These are phyloP conservation scores for Camptogramma bilineatum DNA, from an alignment of 2,888 invertebrate genomes.

Conservation along the genomic window DNA sequence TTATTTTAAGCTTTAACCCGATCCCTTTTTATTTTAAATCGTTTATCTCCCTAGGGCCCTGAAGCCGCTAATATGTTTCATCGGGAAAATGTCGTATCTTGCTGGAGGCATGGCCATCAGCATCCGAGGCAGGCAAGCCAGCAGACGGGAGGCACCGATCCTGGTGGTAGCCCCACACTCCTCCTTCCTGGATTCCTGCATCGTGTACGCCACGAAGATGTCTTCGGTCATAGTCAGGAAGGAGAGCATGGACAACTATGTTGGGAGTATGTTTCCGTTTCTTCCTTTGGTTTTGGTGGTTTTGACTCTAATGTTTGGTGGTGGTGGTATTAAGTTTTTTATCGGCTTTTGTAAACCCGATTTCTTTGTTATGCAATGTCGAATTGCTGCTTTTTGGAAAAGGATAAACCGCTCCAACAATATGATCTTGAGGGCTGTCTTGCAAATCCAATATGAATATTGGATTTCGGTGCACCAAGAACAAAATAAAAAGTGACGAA, in stretches of 20 bases:
- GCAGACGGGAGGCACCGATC: slow-evolving; percentile 92
- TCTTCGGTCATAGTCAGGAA: slow-evolving; percentile 93
- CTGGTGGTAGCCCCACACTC: slow-evolving; percentile 95
- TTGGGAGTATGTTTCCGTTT: slow-evolving; percentile 91
- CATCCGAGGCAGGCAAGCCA: slow-evolving; percentile 91
- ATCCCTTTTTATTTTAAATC: slow-evolving; percentile 24
- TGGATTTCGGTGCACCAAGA: too few species aligned
- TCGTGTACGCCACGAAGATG: slow-evolving; percentile 92
- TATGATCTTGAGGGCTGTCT: too few species aligned
- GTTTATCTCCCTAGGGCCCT: slow-evolving; percentile 74
- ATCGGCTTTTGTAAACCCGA: too few species aligned
- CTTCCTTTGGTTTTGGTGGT: background rate
- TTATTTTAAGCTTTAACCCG: background rate
- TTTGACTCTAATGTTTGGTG: background rate
- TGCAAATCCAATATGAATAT: too few species aligned
- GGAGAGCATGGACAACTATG: slow-evolving; percentile 92
- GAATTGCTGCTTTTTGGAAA: too few species aligned
- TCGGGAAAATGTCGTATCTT: slow-evolving; percentile 90
- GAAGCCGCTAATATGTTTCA: slow-evolving; percentile 88
- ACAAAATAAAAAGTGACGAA: too few species aligned
- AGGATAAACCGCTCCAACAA: too few species aligned
- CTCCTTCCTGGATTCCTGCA: slow-evolving; percentile 94
- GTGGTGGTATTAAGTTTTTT: background rate
- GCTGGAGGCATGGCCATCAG: slow-evolving; percentile 92
- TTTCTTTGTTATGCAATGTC: too few species aligned